Conservation (phyloP, 2,113 vertebrate species). For the Lepus americanus region DNA sequence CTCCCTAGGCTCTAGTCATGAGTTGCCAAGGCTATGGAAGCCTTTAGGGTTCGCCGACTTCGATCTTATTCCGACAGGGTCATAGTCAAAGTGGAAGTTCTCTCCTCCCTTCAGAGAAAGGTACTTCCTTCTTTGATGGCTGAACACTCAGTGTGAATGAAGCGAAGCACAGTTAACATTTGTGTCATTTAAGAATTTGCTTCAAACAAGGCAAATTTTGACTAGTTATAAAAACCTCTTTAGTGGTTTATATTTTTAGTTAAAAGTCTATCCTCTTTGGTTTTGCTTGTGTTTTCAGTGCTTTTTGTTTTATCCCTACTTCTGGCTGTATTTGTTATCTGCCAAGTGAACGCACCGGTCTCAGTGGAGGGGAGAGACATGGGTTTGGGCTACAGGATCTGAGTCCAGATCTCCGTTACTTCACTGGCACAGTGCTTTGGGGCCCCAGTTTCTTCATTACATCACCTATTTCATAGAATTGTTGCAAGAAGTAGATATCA, state of each 20-base stretch:
- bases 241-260: slow-evolving; percentile 19
- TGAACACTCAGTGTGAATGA: not conserved
- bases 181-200: slow-evolving; percentile 2
- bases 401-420: not conserved
- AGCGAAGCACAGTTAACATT: not conserved
- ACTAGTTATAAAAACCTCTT: slow-evolving; percentile 33
- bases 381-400: not conserved
- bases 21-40: too few relatives aligned
- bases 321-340: not conserved
- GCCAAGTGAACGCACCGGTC: not conserved
- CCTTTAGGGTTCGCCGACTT: too few relatives aligned
- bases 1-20: too few relatives aligned
- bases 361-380: not conserved
- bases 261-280: not conserved
- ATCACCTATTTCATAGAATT: slow-evolving; percentile 5
- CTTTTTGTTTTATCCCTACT: not conserved
- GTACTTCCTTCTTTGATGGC: too few relatives aligned
- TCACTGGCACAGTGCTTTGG: not conserved
- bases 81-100: too few relatives aligned
- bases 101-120: too few relatives aligned
- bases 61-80: too few relatives aligned
- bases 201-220: slow-evolving; percentile 43
- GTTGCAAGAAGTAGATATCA: not conserved
- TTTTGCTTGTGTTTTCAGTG: not conserved
- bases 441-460: not conserved